These are phyloP conservation scores for Nesometra sesokonis DNA, from an alignment of 35 echinoderm and acorn worm genomes.

Conservation along the genomic window DNA sequence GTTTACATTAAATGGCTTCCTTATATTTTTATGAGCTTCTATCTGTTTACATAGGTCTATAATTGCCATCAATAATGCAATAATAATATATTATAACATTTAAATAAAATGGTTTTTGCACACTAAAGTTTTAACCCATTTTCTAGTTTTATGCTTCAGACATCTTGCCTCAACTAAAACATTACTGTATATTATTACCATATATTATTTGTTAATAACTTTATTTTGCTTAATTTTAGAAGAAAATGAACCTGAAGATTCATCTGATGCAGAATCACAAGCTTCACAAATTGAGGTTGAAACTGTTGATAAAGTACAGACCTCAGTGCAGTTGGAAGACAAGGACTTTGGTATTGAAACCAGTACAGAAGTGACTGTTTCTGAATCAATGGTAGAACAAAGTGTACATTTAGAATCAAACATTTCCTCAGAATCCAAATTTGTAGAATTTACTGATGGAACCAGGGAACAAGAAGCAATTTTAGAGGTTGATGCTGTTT, in stretches of 20 bases:
- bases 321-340: neutral
- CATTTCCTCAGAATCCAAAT: neutral
- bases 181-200: no score
- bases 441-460: neutral
- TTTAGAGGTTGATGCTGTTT: neutral
- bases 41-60: no score
- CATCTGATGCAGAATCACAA: slow-evolving; percentile 76
- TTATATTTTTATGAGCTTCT: no score
- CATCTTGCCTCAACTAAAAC: no score
- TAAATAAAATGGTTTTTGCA: no score
- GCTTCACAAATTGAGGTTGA: slow-evolving; percentile 83
- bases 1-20: no score
- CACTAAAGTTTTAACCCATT: no score
- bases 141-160: no score
- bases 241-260: slow-evolving; percentile 44
- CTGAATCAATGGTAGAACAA: neutral
- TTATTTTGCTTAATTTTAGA: no score
- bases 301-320: neutral
- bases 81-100: no score
- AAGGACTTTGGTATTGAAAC: neutral
- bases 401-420: neutral
- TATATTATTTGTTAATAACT: slow-evolving; percentile 7
- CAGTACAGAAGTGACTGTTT: slow-evolving; percentile 5
- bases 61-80: no score
- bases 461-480: neutral